Evolutionary conservation across 2,797 vertebrate genomes (phyloP), one percentile per base, ranked within the genome.

Genomic region (Fratercula arctica): DNA sequence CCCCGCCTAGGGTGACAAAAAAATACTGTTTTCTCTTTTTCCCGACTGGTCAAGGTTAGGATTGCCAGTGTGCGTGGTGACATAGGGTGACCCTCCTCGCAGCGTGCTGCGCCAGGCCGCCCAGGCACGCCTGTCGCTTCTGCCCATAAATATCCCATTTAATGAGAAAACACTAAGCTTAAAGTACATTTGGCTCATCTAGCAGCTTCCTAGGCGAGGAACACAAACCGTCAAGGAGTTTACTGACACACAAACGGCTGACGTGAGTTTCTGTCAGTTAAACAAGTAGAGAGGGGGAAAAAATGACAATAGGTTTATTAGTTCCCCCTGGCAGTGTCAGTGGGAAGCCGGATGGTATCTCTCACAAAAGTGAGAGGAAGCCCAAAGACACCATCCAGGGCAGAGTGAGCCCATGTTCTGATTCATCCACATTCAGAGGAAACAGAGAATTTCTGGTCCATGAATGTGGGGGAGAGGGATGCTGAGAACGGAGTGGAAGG

Each of bases 211-310:
- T 8, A 13, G 53, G 68, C 39, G 29, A 50, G 70, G 69, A 60
- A 37, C 10, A 4, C 17, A 31, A 24, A 1, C 3, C 0, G 0
- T 37, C 28, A 15, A 41, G 31, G 50, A 25, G 59, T 3, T 25
- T 39, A 29, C 18, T 2, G 29, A 4, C 17, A 23, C 4, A 0
- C 70, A 57, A 57, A 17, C 0, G 7, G 60, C 83, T 25, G 6
- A 11, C 6, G 1, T 4, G 24, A 39, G 20, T 25, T 80, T 81
- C 73, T 3, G 2, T 56, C 64, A 18, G 23, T 73, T 41, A 50
- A 72, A 78, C 15, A 14, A 72, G 41, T 8, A 6, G 53, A 5
- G 41, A 23, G 19, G 5, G 9, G 14, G 16, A 11, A 3, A 3
- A 63, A 43, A 25, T 26, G 17, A 11, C 45, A 45, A 16, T 2